Conservation (phyloP, 2,113 vertebrate genomes). For the Python bivittatus region DNA sequence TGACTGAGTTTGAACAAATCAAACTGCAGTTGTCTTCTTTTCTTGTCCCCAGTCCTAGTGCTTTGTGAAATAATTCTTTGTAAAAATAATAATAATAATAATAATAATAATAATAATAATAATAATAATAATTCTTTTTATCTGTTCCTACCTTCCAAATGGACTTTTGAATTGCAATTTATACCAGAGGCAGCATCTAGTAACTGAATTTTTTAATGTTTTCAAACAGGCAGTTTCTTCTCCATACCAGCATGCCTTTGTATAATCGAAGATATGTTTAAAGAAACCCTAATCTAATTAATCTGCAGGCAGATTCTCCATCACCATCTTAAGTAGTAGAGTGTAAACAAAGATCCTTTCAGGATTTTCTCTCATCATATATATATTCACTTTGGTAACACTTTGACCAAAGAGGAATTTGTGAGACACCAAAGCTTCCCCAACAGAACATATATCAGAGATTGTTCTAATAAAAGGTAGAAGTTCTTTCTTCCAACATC, state of each 20-base stretch:
- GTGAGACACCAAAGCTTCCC: not conserved
- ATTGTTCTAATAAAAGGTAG: not conserved
- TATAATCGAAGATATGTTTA: not conserved
- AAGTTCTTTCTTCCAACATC: not conserved
- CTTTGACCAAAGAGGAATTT: not conserved
- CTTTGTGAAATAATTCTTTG: not conserved
- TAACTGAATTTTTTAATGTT: not conserved
- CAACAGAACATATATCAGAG: not conserved
- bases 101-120: too few relatives aligned
- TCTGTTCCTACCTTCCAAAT: not conserved
- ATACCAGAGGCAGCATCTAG: not conserved
- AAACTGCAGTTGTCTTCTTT: not conserved
- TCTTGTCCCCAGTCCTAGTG: too few relatives aligned
- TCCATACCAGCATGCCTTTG: not conserved
- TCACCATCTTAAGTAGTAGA: not conserved
- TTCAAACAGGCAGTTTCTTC: not conserved
- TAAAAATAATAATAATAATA: not conserved
- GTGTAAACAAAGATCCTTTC: not conserved
- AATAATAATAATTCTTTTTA: not conserved
- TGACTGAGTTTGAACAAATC: not conserved
- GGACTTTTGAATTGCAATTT: not conserved
- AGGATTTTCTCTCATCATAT: not conserved
- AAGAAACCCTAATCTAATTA: not conserved
- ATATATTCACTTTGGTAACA: not conserved
- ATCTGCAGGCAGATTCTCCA: not conserved